These are phyloP conservation scores for Heliocidaris tuberculata DNA, from an alignment of 35 echinoderm and acorn worm species.

Conservation along the genomic window DNA sequence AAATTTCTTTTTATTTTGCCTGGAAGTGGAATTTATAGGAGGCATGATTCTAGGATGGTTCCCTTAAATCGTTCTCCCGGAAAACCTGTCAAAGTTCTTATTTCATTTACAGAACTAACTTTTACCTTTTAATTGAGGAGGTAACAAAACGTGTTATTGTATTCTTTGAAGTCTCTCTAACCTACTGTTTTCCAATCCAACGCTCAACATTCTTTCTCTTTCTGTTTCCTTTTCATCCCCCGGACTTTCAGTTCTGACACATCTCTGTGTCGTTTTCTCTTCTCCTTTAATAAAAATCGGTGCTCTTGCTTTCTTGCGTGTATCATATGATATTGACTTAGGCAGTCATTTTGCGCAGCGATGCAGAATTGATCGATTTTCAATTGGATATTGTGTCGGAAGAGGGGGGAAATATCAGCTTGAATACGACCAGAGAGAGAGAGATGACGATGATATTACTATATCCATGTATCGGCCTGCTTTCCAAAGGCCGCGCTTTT, in stretches of 20 bases:
- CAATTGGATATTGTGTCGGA: background rate
- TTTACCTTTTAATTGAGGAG: too few species aligned
- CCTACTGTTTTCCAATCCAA: background rate
- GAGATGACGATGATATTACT: background rate
- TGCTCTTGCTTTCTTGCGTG: background rate
- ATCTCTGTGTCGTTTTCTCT: background rate
- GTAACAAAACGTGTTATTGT: too few species aligned
- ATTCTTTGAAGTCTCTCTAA: too few species aligned
- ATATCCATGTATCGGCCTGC: background rate
- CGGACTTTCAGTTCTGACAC: background rate
- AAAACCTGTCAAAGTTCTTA: too few species aligned
- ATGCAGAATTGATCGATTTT: conserved; percentile 18
- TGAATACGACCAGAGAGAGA: background rate
- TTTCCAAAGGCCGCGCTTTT: background rate
- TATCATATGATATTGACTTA: background rate
- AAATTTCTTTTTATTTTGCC: too few species aligned
- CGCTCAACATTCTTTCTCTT: background rate
- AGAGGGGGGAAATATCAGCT: background rate
- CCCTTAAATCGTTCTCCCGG: too few species aligned
- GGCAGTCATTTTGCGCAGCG: background rate
- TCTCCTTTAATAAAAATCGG: background rate
- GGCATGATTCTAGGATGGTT: too few species aligned
- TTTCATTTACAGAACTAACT: too few species aligned
- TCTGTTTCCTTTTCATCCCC: background rate
- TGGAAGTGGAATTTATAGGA: too few species aligned